Base-by-base conservation (phyloP, 2,888 invertebrate species). In the Buathra laborator region DNA sequence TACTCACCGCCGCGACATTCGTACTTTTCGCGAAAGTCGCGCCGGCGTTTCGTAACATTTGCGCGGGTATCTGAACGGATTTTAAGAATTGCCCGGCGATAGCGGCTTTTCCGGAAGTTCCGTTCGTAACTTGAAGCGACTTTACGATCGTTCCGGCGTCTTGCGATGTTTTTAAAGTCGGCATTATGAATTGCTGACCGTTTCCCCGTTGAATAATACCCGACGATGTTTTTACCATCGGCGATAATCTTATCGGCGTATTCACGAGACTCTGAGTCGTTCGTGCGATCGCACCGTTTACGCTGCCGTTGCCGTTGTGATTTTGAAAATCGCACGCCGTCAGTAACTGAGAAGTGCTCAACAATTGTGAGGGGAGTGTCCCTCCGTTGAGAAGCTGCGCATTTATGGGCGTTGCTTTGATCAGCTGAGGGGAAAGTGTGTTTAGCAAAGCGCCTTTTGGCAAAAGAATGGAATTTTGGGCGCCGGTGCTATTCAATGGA, bases 401-500 rank as follows among this genome's bases (percentile, higher is more conserved):
- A 0, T 90, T 89, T 44, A 92, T 87, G 0, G 92, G 91, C 10
- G 91, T 89, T 12, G 91, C 88, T 80, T 91, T 92, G 51, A 93
- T 87, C 67, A 92, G 85, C 76, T 90, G 91, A 1, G 92, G 89
- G 9, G 92, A 86, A 12, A 92, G 72, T 7, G 90, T 87, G 77
- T 92, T 92, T 12, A 91, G 53, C 7, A 91, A 24, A 0, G 90
- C 89, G 5, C 91, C 84, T 86, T 93, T 93, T 3, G 92, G 91
- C 67, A 93, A 71, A 62, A 93, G 70, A 44, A 93, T 87, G 1
- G 92, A 91, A 86, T 90, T 91, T 24, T 90, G 87, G 24, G 19
- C 9, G 3, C 59, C 86, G 0, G 88, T 82, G 10, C 81, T 78
- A n/a, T 64, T 86, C 86, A 62, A 86, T 70, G 4, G 88, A 51